A percentile compares a stretch with the other conserved stretches of the same genome.
Conservation (phyloP, 2,888 invertebrate genomes). For the Orthosia cruda region DNA sequence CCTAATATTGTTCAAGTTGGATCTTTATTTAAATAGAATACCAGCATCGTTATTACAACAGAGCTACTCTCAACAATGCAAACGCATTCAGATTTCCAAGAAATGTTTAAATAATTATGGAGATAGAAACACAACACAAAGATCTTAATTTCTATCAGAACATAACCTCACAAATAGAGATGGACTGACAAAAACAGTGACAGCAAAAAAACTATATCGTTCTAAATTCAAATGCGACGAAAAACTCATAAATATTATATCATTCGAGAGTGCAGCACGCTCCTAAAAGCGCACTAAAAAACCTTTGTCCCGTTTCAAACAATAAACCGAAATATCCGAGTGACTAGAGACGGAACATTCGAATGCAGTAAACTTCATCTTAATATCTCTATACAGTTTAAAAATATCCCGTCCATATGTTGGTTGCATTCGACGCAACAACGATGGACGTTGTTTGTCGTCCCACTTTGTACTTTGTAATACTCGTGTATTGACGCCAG, state of each 20-base stretch:
- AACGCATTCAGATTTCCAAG: conserved; percentile 6
- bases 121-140: conserved; percentile 25
- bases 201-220: conserved; percentile 51
- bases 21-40: conserved; percentile 16
- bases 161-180: conserved; percentile 41
- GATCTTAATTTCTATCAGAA: conserved; percentile 41
- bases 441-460: conserved; percentile 65
- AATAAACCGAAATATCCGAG: conserved; percentile 84
- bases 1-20: conserved; percentile 11
- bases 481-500: conserved; percentile 65
- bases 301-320: conserved; percentile 88
- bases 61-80: neutral
- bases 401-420: conserved; percentile 87
- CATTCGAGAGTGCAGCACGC: conserved; percentile 78
- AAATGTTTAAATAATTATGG: conserved; percentile 11
- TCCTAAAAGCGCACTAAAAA: conserved; percentile 86
- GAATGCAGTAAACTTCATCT: conserved; percentile 87
- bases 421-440: conserved; percentile 69
- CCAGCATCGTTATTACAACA: conserved; percentile 14
- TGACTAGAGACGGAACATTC: conserved; percentile 75
- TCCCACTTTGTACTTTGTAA: conserved; percentile 62
- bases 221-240: conserved; percentile 77
- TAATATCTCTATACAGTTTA: conserved; percentile 87
- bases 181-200: conserved; percentile 48
- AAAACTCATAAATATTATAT: conserved; percentile 82